Conservation (phyloP, 2,888 invertebrate species). For the Myopa tessellatipennis region DNA sequence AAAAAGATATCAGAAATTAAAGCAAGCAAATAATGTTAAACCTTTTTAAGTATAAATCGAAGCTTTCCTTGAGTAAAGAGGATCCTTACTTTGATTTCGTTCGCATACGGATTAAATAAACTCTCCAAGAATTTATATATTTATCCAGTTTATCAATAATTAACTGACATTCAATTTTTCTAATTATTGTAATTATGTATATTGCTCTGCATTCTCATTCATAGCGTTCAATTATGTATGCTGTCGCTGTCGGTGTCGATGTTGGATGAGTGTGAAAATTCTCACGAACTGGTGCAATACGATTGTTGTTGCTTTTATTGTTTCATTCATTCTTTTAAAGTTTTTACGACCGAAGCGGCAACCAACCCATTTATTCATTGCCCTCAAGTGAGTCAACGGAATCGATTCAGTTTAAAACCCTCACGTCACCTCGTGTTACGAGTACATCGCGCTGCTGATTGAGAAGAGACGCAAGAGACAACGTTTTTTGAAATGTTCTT, state of each 20-base stretch:
- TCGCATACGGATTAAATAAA: neutral
- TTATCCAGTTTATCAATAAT: too few species aligned
- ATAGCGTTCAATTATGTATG: too few species aligned
- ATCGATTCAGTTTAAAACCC: neutral
- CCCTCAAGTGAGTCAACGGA: constrained; percentile 15
- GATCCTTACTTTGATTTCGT: neutral
- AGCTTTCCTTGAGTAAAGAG: neutral
- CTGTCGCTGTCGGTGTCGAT: too few species aligned
- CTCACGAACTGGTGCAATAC: constrained; percentile 56
- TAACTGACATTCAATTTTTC: too few species aligned
- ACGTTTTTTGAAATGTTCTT: neutral
- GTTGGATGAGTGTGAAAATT: constrained; percentile 53
- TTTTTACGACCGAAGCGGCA: constrained; percentile 44
- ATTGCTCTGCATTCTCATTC: too few species aligned
- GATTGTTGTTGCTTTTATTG: constrained; percentile 43
- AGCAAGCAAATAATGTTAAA: neutral
- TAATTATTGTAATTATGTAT: neutral
- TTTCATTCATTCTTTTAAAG: constrained; percentile 9
- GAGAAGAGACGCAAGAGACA: neutral
- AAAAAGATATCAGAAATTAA: too few species aligned
- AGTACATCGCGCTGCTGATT: neutral
- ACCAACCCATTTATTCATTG: constrained; percentile 46
- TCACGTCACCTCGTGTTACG: neutral
- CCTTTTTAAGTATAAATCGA: neutral
- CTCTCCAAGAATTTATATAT: too few species aligned